Evolutionary conservation across 1,140 invertebrate species (phyloP), one percentile per base, ranked within the genome.

Genomic region (Neodiprion fabricii): DNA sequence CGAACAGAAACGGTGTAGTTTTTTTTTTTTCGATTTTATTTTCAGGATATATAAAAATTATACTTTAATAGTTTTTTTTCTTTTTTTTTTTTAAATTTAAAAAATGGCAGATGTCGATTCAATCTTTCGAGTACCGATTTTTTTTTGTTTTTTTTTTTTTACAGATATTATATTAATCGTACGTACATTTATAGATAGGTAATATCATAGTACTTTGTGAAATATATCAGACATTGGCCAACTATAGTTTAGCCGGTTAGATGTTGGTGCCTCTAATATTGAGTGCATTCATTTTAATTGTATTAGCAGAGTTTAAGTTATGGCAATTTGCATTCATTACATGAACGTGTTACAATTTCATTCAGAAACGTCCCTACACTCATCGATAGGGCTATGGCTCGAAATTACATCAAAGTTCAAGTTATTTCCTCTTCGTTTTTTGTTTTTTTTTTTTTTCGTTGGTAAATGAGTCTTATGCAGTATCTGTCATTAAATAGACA

Each of bases 341-440:
- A 12, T 47, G 0, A 69, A 21, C 40, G 21, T 47, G 21, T 23
- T 69, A 69, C 5, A 23, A 69, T 61, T 61, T 61, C 14, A 21
- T 21, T 69, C 4, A 69, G 40, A 14, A 11, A 69, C n/a, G 7
- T 23, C 5, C 10, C 21, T 28, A 12, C 73, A 48, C 10, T 68
- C 17, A 72, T 76, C 67, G 48, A 47, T 48, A 48, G 67, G 66
- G 48, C 50, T 67, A 68, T 72, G 68, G 53, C n/a, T 61, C n/a
- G 5, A 40, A 4, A 40, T 40, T 40, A 40, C 5, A 40, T 40
- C 28, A 40, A 40, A 40, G 28, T 40, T 40, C 5, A 40, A 40
- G 28, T 40, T 40, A 3, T 40, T 40, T 40, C 17, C 17, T 21
- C 17, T 21, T 21, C 17, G 17, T 21, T 40, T 40, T 5, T 40